Percentiles rank a stretch among this genome's conserved stretches.
Conservation (phyloP, 2,113 vertebrate genomes). For the Stictonetta naevosa region DNA sequence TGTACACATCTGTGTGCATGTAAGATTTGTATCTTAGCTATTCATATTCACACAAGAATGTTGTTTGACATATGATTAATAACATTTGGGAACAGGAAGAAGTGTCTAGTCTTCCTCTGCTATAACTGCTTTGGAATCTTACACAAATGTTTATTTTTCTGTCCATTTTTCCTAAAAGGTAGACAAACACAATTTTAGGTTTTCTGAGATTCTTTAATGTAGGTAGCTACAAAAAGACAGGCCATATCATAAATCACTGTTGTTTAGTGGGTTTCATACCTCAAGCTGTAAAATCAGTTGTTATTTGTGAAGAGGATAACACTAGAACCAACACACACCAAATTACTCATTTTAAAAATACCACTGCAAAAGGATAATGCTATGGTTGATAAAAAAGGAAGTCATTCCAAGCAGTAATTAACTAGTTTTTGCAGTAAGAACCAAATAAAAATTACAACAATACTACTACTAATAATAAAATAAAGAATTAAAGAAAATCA, state of each 20-base stretch:
- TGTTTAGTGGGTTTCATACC: not conserved
- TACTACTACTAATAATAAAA: too few species aligned
- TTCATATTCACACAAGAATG: not conserved
- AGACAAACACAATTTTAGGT: not conserved
- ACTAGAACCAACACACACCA: not conserved
- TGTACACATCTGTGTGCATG: accelerated
- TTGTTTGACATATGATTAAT: not conserved
- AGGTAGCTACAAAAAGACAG: not conserved
- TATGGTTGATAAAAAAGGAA: not conserved
- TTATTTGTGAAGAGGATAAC: not conserved
- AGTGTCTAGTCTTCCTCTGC: not conserved
- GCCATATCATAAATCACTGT: not conserved
- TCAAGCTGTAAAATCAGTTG: not conserved
- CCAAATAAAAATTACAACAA: not conserved
- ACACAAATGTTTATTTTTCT: not conserved
- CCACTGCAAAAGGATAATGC: not conserved
- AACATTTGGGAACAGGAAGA: not conserved
- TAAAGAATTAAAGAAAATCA: too few species aligned
- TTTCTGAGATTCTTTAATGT: not conserved
- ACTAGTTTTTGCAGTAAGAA: not conserved
- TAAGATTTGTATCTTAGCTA: not conserved
- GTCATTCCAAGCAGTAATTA: not conserved
- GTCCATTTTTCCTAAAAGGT: not conserved
- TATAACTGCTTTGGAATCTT: not conserved
- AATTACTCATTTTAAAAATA: not conserved